Evolutionary conservation across 2,113 vertebrate genomes (phyloP), one percentile per base, ranked within the genome.

Genomic region (Epinephelus cyanopodus): DNA sequence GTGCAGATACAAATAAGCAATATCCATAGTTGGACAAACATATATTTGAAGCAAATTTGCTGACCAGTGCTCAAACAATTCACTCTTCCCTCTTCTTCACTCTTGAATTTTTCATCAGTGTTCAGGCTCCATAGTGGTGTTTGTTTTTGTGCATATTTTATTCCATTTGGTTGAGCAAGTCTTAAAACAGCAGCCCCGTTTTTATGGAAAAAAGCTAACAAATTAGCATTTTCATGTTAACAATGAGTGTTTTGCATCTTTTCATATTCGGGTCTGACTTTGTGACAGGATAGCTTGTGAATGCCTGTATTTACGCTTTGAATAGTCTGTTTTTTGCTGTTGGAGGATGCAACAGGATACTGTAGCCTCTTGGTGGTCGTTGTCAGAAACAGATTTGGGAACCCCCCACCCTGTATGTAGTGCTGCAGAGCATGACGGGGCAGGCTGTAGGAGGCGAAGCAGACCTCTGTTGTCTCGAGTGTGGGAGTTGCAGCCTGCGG

Each of bases 401-500:
- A 54, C 58, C 67, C 33, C 6, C 58, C 67, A 29, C 83, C 42
- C 37, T 72, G 25, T 50, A 0, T 18, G 17, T 21, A 42, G 68
- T 1, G 4, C 42, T 37, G 65, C 53, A 42, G 25, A 54, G 60
- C 13, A 48, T 23, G 79, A 48, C 69, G 5, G 1, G 54, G 47
- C 54, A 21, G 62, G 48, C 27, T 85, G 64, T 33, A 14, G 52
- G 85, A 82, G 79, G 61, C 6, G 19, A 63, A 71, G 74, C 87
- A 91, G 85, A 85, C 75, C 78, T 89, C 79, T 75, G 63, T 77
- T 84, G 74, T 90, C 58, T 81, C 56, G 37, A 81, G 78, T 77
- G 82, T 82, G 74, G 77, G 69, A 87, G 77, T 33, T 33, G 52
- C 65, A 82, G 85, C 82, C 86, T 81, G 74, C 65, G 62, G 87